A percentile compares a stretch with the other conserved stretches of the same genome.
phyloP scores from a whole-genome alignment of 2,113 vertebrate genomes.

The Pao palembangensis region DNA sequence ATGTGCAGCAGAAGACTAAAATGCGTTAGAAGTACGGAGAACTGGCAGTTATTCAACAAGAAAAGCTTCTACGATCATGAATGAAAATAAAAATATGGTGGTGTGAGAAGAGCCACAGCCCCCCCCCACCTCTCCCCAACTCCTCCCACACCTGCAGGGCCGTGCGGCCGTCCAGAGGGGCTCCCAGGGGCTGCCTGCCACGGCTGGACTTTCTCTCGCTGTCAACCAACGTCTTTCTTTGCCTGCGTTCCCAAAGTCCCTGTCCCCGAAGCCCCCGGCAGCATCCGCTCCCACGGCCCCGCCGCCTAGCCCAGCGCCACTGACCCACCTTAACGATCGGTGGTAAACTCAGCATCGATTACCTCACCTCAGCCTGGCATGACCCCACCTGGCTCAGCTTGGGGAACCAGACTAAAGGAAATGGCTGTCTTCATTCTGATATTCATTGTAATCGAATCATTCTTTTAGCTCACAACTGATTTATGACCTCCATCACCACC shows the following conservation, averaged over 20 bases:
- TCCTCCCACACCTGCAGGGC: conserved; percentile 73
- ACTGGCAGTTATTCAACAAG: too few relatives aligned
- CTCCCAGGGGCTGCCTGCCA: conserved; percentile 76
- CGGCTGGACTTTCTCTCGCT: conserved; percentile 76
- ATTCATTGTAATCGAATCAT: conserved; percentile 52
- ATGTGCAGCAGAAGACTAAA: too few relatives aligned
- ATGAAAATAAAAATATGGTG: neutral
- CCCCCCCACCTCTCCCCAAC: conserved; percentile 42
- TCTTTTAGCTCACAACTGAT: conserved; percentile 33
- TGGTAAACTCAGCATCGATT: conserved; percentile 70
- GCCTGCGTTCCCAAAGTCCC: conserved; percentile 75
- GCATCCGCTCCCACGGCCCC: conserved; percentile 65
- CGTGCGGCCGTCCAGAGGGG: conserved; percentile 72
- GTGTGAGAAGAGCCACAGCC: conserved; percentile 33
- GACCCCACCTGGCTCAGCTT: conserved; percentile 32
- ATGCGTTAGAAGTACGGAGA: too few relatives aligned
- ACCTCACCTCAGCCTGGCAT: conserved; percentile 45
- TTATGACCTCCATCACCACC: conserved; percentile 9
- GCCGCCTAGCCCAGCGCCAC: conserved; percentile 68
- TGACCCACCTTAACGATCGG: conserved; percentile 73
- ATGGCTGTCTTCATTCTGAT: conserved; percentile 59
- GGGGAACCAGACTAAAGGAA: conserved; percentile 19
- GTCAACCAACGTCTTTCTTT: conserved; percentile 75
- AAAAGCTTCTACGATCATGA: too few relatives aligned
- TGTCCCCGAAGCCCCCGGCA: conserved; percentile 68